These are phyloP conservation scores for Hofmannophila pseudospretella DNA, from an alignment of 2,888 invertebrate species.

Conservation along the genomic window DNA sequence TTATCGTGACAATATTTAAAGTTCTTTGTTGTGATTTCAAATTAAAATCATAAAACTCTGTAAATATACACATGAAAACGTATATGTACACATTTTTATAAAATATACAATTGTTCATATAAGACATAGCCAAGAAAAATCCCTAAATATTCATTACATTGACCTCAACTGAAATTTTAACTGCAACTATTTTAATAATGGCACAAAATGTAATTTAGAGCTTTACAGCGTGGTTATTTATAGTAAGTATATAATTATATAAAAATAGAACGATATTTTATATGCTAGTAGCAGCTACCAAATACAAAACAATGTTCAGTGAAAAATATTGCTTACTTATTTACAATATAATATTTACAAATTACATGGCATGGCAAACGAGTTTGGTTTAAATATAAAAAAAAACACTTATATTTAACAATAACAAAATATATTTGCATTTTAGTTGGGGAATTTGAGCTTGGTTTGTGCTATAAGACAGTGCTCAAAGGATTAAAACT, in stretches of 20 bases:
- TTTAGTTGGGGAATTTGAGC: constrained; percentile 37
- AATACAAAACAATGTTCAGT: constrained; percentile 24
- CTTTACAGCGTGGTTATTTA: constrained; percentile 25
- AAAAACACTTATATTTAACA: constrained; percentile 22
- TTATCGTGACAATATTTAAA: no score
- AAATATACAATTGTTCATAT: no score
- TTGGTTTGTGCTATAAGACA: constrained; percentile 39
- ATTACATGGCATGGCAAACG: constrained; percentile 71
- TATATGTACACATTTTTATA: no score
- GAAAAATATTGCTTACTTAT: constrained; percentile 5
- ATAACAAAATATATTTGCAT: constrained; percentile 34
- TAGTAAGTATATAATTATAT: constrained; percentile 21
- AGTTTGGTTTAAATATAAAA: constrained; percentile 50
- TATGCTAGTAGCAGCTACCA: constrained; percentile 23
- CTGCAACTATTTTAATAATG: constrained; percentile 40
- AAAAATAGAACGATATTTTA: constrained; percentile 13
- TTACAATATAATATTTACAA: constrained; percentile 37
- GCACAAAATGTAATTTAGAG: constrained; percentile 51
- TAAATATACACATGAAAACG: no score
- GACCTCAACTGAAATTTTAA: neutral
- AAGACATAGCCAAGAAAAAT: neutral
- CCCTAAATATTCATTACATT: neutral
- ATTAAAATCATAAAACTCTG: no score
- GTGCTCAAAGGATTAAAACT: constrained; percentile 17
- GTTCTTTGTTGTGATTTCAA: no score